Evolutionary conservation across 2,113 vertebrate species (phyloP).

Genomic region (Haemorhous mexicanus): DNA sequence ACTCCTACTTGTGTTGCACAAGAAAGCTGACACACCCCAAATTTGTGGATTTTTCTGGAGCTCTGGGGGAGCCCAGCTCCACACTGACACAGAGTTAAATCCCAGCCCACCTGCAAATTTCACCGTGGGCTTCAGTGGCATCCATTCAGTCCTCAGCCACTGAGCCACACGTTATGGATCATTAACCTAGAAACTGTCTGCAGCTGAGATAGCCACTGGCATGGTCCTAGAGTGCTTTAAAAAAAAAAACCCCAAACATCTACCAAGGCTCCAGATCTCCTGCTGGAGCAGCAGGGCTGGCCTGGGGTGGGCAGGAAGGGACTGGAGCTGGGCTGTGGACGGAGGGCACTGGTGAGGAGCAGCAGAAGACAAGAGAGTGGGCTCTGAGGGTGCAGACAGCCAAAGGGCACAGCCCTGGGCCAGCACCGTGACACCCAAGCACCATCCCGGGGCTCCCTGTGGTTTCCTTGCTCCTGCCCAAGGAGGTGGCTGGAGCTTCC

Average conservation of each 20-base stretch:
- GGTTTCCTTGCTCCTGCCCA: neutral
- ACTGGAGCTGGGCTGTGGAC: accelerated
- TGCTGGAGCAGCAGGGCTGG: neutral
- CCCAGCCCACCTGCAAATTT: neutral
- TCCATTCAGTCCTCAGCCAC: neutral
- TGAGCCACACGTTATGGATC: neutral
- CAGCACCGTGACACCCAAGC: accelerated
- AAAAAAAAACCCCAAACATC: too few relatives aligned
- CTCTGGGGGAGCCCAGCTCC: neutral
- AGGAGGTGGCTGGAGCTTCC: neutral
- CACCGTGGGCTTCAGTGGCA: neutral
- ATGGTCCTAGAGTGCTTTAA: neutral
- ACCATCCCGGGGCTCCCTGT: accelerated
- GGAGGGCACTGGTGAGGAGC: accelerated
- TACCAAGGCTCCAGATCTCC: neutral
- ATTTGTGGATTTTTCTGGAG: neutral
- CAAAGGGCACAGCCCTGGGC: neutral
- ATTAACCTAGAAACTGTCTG: neutral
- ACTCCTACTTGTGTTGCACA: too few relatives aligned
- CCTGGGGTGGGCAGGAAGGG: neutral
- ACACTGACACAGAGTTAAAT: neutral
- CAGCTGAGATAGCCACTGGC: neutral
- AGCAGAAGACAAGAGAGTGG: accelerated
- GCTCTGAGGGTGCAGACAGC: neutral
- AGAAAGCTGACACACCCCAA: neutral